Evolutionary conservation across 2,113 vertebrate genomes (phyloP), one percentile per base, ranked within the genome.

Genomic region (Orthochromis indermauri): DNA sequence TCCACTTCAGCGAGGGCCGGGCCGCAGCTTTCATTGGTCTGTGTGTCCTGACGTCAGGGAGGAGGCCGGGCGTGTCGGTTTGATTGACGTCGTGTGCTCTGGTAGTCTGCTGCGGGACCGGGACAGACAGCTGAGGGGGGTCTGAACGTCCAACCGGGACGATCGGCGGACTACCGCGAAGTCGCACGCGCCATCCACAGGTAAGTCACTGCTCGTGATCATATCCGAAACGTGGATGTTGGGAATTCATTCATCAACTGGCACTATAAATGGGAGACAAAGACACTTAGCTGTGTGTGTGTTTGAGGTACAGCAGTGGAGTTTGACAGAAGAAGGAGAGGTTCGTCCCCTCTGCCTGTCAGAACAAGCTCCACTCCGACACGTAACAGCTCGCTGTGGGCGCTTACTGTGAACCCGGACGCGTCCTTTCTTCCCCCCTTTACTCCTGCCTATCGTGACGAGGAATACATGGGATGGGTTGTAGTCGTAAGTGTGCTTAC

Each of bases 101-200:
- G 91, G 89, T 91, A 93, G 93, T 95, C 91, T 91, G 92, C 92
- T 88, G 94, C 94, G 92, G 95, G 96, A 96, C 96, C 89, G 87
- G 92, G 94, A 94, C 90, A 80, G 92, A 91, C 92, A 91, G 90
- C 93, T 84, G 90, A 93, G 92, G 80, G 92, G 91, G 90, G 79
- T 90, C 91, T 94, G 93, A 89, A 94, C 88, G 89, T 95, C 91
- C 90, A 90, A 90, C 90, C 92, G 93, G 94, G 94, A 94, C 94
- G 31, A 88, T 83, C 85, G 26, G 79, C 42, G 88, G 89, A 91
- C 81, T 55, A 88, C 84, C 54, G 86, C 73, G 54, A 88, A 88
- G 53, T 90, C 88, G 31, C 80, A 49, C 82, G 55, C 73, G 71
- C 84, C 24, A 82, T 81, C 84, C 84, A 21, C 51, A 91, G 95